These are phyloP conservation scores for Trematomus loennbergii DNA, from an alignment of 2,113 vertebrate genomes.

Conservation along the genomic window DNA sequence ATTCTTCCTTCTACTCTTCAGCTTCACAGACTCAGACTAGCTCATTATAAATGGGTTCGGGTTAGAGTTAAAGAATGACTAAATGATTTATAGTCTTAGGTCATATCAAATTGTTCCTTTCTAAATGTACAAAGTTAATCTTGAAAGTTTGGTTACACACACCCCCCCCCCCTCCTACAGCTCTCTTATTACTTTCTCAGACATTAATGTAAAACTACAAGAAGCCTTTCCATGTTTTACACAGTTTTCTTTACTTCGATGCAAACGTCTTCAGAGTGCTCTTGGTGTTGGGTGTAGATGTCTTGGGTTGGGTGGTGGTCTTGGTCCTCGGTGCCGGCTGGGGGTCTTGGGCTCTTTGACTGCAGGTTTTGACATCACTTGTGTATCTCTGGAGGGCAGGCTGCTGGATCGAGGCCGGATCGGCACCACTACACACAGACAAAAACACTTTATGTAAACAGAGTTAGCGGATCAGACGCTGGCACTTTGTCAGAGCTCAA, in stretches of 20 bases:
- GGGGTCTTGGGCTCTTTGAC: constrained; percentile 70
- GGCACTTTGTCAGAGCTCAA: background rate
- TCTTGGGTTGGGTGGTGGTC: constrained; percentile 71
- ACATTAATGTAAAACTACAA: background rate
- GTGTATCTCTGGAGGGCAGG: constrained; percentile 78
- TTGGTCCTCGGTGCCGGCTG: constrained; percentile 77
- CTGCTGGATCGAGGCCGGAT: constrained; percentile 70
- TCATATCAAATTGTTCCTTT: too few relatives aligned
- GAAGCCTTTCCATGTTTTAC: background rate
- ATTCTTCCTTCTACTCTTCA: too few relatives aligned
- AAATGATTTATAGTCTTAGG: too few relatives aligned
- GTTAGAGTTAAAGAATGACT: too few relatives aligned
- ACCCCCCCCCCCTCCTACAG: too few relatives aligned
- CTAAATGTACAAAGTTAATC: too few relatives aligned
- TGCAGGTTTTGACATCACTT: constrained; percentile 61
- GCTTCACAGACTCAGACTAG: background rate
- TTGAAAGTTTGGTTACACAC: too few relatives aligned
- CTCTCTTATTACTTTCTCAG: background rate
- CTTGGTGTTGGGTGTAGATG: constrained; percentile 82
- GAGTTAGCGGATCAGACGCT: background rate
- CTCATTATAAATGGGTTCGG: too few relatives aligned
- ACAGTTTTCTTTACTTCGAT: constrained; percentile 47
- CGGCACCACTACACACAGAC: constrained; percentile 74
- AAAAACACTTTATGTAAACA: constrained; percentile 1
- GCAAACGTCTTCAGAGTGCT: constrained; percentile 7